phyloP scores from a whole-genome alignment of 1,140 invertebrate species.

The Parasteatoda tepidariorum region DNA sequence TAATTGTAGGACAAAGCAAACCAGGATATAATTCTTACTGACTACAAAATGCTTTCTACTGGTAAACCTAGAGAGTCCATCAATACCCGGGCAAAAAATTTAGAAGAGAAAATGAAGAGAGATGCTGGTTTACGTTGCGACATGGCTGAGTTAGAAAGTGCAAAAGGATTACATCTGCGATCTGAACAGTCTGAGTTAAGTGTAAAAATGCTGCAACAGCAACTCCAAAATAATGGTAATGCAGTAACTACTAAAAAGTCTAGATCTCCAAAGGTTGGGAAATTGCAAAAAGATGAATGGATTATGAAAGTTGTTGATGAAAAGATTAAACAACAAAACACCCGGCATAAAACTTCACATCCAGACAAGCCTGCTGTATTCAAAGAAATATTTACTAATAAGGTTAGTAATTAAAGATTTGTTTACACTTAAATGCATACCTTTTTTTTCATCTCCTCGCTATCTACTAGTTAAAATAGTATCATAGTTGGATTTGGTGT shows the following conservation, averaged over 20 bases:
- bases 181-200: conserved; percentile 51
- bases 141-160: conserved; percentile 20
- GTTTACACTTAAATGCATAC: not conserved
- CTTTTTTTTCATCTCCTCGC: too few relatives aligned
- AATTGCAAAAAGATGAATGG: conserved; percentile 92
- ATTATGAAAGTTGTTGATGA: conserved; percentile 86
- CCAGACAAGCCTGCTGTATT: conserved; percentile 32
- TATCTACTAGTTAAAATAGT: too few relatives aligned
- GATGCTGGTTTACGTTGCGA: conserved; percentile 29
- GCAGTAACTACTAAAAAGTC: conserved; percentile 42
- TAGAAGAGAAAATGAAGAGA: conserved; percentile 71
- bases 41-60: conserved; percentile 71
- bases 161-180: conserved; percentile 14
- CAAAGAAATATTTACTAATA: conserved; percentile 55
- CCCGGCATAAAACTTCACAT: conserved; percentile 1
- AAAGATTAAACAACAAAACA: conserved; percentile 59
- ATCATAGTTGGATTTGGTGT: too few relatives aligned
- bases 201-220: conserved; percentile 52
- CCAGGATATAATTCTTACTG: conserved; percentile 75
- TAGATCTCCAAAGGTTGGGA: conserved; percentile 70
- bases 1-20: conserved; percentile 68
- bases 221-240: conserved; percentile 45
- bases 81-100: conserved; percentile 80
- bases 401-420: conserved; percentile 30
- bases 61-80: conserved; percentile 68